Evolutionary conservation across 2,113 vertebrate species (phyloP).

Genomic region (Pelodiscus sinensis): DNA sequence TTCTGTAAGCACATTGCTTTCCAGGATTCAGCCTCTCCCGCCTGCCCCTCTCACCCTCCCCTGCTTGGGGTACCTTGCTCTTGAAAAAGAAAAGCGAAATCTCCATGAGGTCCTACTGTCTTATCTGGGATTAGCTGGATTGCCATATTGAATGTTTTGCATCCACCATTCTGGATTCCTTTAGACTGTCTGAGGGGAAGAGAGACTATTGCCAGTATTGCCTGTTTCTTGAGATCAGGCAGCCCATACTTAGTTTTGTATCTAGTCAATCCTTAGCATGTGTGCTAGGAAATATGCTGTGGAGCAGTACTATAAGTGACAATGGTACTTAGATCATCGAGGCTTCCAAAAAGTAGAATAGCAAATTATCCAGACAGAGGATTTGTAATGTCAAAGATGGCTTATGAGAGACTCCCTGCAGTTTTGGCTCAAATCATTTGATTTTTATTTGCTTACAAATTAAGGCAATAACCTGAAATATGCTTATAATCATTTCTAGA

Average conservation of each 20-base stretch:
- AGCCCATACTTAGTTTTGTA: background rate
- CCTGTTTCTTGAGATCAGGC: background rate
- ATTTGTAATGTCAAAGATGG: background rate
- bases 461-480: background rate
- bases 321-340: background rate
- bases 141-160: background rate
- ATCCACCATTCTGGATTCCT: background rate
- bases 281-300: background rate
- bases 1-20: background rate
- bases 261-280: background rate
- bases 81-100: background rate
- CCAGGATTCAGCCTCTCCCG: background rate
- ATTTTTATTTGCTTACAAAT: background rate
- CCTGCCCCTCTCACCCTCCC: background rate
- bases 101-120: background rate
- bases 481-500: background rate
- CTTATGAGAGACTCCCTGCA: background rate
- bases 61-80: background rate
- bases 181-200: background rate
- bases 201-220: accelerated
- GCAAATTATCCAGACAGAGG: background rate
- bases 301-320: background rate
- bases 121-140: background rate
- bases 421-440: background rate
- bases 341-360: background rate